phyloP scores from a whole-genome alignment of 2,113 vertebrate genomes.

The Sinocyclocheilus anshuiensis region DNA sequence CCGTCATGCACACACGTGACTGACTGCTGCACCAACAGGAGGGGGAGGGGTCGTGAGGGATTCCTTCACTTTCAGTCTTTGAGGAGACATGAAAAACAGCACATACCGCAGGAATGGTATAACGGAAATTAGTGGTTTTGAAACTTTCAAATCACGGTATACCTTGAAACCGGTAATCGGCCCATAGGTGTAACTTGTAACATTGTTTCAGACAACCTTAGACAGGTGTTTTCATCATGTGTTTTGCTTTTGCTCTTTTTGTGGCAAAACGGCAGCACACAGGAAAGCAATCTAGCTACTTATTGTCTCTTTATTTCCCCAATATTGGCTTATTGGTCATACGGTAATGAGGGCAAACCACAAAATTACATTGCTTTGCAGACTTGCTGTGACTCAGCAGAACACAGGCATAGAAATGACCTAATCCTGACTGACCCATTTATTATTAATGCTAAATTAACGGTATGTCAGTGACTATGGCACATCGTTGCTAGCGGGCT shows the following conservation, averaged over 20 bases:
- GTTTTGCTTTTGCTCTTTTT: not conserved
- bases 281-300: not conserved
- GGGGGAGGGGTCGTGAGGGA: too few species aligned
- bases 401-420: not conserved
- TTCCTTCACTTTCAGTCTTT: too few species aligned
- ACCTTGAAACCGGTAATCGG: too few species aligned
- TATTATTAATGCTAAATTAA: slow-evolving; percentile 39
- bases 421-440: slow-evolving; percentile 16
- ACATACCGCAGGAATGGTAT: too few species aligned
- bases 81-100: too few species aligned
- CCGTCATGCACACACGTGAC: too few species aligned
- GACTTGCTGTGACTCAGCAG: slow-evolving; percentile 2
- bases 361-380: slow-evolving; percentile 7
- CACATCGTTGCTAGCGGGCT: not conserved
- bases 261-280: not conserved
- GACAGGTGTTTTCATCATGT: not conserved
- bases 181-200: not conserved
- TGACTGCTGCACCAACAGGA: too few species aligned
- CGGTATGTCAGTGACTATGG: not conserved
- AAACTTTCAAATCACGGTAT: too few species aligned
- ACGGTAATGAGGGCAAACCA: slow-evolving; percentile 2
- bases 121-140: too few species aligned
- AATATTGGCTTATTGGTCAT: not conserved
- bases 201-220: not conserved
- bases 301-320: slow-evolving; percentile 1